These are phyloP conservation scores for Nannobrachium achirus DNA, from an alignment of 2,113 vertebrate species.

Conservation along the genomic window DNA sequence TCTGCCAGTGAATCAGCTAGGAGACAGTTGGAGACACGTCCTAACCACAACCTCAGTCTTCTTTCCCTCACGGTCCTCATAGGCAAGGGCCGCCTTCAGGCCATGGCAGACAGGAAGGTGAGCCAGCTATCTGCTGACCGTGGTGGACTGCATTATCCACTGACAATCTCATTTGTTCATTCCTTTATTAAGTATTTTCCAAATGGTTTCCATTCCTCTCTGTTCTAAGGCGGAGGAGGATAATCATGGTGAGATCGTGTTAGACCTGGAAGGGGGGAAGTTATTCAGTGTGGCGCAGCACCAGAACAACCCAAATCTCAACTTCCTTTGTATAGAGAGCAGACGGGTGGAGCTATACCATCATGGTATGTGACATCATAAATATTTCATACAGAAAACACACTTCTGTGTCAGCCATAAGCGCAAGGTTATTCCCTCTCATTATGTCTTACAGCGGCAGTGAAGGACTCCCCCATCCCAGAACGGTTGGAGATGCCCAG, in stretches of 20 bases:
- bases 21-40: constrained; percentile 48
- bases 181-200: neutral
- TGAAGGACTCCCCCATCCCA: constrained; percentile 81
- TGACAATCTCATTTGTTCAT: neutral
- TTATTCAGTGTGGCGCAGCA: constrained; percentile 90
- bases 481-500: constrained; percentile 82
- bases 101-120: constrained; percentile 87
- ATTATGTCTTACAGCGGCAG: constrained; percentile 69
- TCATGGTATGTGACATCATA: constrained; percentile 75
- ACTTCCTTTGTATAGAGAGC: constrained; percentile 88
- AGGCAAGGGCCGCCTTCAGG: constrained; percentile 85
- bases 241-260: constrained; percentile 84
- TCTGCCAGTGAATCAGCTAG: constrained; percentile 68
- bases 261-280: constrained; percentile 88
- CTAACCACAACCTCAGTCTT: constrained; percentile 79
- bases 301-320: constrained; percentile 85
- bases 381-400: neutral
- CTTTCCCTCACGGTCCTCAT: constrained; percentile 85
- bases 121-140: constrained; percentile 22
- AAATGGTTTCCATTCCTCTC: neutral
- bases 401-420: neutral
- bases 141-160: neutral
- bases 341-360: constrained; percentile 86
- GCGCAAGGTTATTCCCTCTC: neutral
- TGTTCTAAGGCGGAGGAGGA: constrained; percentile 72